Conservation (phyloP, 2,113 vertebrate species). For the Osmerus mordax region DNA sequence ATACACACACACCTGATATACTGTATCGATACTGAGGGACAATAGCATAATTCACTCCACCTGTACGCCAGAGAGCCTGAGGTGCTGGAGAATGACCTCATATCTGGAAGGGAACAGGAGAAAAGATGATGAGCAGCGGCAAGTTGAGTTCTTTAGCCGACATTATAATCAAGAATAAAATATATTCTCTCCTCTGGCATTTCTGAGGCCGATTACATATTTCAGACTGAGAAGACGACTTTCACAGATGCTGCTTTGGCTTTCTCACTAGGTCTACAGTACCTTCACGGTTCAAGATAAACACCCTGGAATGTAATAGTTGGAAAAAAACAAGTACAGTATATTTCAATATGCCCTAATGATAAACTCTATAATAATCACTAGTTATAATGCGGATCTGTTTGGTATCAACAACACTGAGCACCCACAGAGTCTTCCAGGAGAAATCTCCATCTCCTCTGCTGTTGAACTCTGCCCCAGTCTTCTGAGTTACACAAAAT, state of each 20-base stretch:
- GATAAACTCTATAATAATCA: not conserved
- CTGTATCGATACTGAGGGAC: not conserved
- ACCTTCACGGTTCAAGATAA: not conserved
- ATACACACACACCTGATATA: not conserved
- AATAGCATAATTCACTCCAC: conserved; percentile 60
- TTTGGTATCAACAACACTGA: not conserved
- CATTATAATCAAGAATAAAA: not conserved
- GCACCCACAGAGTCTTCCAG: not conserved
- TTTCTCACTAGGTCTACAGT: not conserved
- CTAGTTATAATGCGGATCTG: not conserved
- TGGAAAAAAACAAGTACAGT: too few relatives aligned
- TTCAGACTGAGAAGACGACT: not conserved
- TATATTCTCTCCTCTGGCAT: not conserved
- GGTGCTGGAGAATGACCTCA: conserved; percentile 67
- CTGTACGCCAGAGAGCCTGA: conserved; percentile 81
- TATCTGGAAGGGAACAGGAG: conserved; percentile 69
- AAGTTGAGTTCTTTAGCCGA: not conserved
- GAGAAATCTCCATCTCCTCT: not conserved
- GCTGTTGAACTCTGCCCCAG: not conserved
- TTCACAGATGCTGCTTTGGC: conserved; percentile 8
- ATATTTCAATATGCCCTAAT: not conserved
- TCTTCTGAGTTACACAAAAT: conserved; percentile 5
- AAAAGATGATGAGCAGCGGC: conserved; percentile 13
- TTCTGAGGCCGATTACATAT: not conserved
- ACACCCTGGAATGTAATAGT: not conserved